phyloP scores from a whole-genome alignment of 2,113 vertebrate species.

The Mormyrus iriodes region DNA sequence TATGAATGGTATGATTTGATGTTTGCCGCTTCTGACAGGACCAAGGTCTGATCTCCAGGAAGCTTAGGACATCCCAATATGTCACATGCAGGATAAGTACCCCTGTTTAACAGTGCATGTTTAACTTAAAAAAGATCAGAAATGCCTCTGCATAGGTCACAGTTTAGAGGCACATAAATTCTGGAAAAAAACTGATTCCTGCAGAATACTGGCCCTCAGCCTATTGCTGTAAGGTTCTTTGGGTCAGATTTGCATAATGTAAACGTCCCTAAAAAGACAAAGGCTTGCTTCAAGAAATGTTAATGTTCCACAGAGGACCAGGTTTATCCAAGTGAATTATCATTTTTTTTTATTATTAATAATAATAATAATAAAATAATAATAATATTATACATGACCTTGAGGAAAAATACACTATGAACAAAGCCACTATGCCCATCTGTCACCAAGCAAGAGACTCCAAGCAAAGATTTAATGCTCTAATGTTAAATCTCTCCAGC shows the following conservation, averaged over 20 bases:
- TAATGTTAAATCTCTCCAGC: neutral
- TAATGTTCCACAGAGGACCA: neutral
- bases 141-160: neutral
- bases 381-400: neutral
- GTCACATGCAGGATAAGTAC: neutral
- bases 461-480: neutral
- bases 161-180: neutral
- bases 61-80: neutral
- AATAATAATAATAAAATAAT: too few species aligned
- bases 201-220: neutral
- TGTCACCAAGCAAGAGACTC: neutral
- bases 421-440: neutral
- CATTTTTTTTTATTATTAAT: neutral
- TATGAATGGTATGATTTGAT: neutral
- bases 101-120: neutral
- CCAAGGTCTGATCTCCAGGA: neutral
- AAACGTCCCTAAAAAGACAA: neutral
- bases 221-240: neutral
- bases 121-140: neutral
- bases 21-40: neutral
- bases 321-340: neutral
- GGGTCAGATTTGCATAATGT: too few species aligned
- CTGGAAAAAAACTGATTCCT: neutral
- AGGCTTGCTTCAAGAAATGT: neutral
- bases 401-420: neutral